Evolutionary conservation across 1,140 invertebrate species (phyloP).

Genomic region (Drosophila littoralis): DNA sequence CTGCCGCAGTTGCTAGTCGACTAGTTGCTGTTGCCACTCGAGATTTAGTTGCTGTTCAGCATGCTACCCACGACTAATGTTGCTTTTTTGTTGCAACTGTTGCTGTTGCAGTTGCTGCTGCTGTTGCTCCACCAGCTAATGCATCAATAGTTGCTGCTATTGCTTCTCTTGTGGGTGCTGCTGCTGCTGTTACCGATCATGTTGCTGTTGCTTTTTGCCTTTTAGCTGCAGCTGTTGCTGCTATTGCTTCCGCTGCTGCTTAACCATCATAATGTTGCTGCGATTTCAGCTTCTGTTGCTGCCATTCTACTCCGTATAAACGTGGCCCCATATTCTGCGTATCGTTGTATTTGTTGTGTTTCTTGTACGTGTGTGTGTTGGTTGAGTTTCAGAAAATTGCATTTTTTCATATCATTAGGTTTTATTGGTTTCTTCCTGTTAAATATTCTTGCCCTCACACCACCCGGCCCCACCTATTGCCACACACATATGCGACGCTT

Average conservation of each 20-base stretch:
- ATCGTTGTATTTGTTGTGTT: slow-evolving; percentile 18
- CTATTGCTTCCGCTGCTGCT: background rate
- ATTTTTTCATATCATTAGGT: slow-evolving; percentile 84
- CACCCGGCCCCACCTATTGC: background rate
- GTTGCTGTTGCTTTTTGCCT: background rate
- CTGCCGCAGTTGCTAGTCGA: background rate
- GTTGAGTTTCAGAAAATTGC: slow-evolving; percentile 81
- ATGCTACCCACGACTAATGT: no score
- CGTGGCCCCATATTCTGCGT: slow-evolving; percentile 10
- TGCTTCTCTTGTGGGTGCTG: background rate
- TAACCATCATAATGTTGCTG: background rate
- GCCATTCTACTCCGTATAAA: slow-evolving; percentile 21
- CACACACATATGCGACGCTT: slow-evolving; percentile 35
- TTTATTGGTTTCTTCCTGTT: slow-evolving; percentile 84
- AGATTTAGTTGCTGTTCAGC: no score
- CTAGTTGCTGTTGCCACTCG: background rate
- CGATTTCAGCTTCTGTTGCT: background rate
- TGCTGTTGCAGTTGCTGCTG: background rate
- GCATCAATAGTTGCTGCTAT: background rate
- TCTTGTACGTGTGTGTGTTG: slow-evolving; percentile 30
- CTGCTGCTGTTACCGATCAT: background rate
- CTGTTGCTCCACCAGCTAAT: background rate
- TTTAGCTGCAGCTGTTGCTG: background rate
- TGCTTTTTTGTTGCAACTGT: background rate
- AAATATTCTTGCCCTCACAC: slow-evolving; percentile 64